Percentiles rank a stretch among this genome's conserved stretches.
phyloP scores from a whole-genome alignment of 2,113 vertebrate genomes.

The Ahaetulla prasina region DNA sequence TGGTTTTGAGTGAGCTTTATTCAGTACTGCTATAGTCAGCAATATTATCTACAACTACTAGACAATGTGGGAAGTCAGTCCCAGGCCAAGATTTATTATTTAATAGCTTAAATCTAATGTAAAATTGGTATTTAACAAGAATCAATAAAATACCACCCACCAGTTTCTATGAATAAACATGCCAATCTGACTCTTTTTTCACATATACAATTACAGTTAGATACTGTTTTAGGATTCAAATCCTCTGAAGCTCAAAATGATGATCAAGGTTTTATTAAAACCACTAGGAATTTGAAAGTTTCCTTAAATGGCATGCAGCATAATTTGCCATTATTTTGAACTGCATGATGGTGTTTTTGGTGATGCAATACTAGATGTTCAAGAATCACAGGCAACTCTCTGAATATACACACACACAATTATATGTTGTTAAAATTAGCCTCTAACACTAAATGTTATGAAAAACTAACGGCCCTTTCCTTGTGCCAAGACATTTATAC shows the following conservation, averaged over 20 bases:
- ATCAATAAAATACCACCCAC: constrained; percentile 35
- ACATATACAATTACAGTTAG: constrained; percentile 56
- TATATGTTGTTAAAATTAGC: constrained; percentile 60
- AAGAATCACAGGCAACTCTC: constrained; percentile 64
- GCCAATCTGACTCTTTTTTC: constrained; percentile 57
- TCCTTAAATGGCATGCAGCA: constrained; percentile 61
- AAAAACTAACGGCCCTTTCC: constrained; percentile 30
- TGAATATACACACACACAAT: constrained; percentile 40
- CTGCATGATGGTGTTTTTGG: constrained; percentile 64
- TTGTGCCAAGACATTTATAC: constrained; percentile 45
- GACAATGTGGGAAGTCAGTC: not conserved
- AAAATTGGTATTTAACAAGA: constrained; percentile 35
- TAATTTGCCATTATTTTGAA: constrained; percentile 53
- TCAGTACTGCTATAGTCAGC: constrained; percentile 44
- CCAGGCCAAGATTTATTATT: constrained; percentile 54
- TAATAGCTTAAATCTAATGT: constrained; percentile 61
- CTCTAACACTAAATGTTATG: constrained; percentile 33
- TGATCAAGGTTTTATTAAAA: constrained; percentile 45
- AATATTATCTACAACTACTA: constrained; percentile 48
- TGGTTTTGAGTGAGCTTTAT: constrained; percentile 50
- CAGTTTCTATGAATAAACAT: constrained; percentile 23
- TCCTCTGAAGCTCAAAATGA: constrained; percentile 56
- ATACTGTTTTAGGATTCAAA: constrained; percentile 44
- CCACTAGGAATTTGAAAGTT: constrained; percentile 49
- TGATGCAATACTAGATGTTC: constrained; percentile 64